Evolutionary conservation across 2,113 vertebrate species (phyloP).

Genomic region (Chrysemys picta): DNA sequence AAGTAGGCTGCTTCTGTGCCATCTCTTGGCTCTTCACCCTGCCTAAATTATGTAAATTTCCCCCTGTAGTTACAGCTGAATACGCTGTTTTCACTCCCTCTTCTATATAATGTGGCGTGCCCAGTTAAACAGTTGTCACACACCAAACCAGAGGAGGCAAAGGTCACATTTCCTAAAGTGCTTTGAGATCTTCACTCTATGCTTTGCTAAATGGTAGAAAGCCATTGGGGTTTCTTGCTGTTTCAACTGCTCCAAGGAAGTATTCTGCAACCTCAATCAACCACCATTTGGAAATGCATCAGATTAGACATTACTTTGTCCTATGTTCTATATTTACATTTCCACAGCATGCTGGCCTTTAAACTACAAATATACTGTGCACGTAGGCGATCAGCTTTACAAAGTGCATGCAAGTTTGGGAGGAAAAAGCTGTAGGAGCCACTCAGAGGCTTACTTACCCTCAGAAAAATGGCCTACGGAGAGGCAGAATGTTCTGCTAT

Average conservation of each 20-base stretch:
- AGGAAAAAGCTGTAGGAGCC: not conserved
- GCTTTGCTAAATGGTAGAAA: not conserved
- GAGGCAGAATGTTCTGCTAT: not conserved
- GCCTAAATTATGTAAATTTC: not conserved
- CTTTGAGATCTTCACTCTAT: not conserved
- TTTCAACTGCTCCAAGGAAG: fast-evolving
- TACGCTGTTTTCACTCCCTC: not conserved
- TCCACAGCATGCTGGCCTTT: not conserved
- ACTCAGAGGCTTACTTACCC: fast-evolving
- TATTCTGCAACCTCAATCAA: not conserved
- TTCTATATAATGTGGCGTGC: not conserved
- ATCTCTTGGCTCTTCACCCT: not conserved
- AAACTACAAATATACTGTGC: fast-evolving
- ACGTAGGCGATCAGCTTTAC: not conserved
- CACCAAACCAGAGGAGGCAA: not conserved
- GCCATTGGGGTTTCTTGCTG: not conserved
- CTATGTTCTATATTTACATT: not conserved
- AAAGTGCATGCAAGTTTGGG: fast-evolving
- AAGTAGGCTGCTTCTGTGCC: not conserved
- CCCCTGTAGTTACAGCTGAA: not conserved
- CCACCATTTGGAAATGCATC: not conserved
- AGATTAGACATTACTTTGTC: not conserved
- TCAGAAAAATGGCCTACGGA: not conserved
- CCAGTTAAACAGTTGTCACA: not conserved
- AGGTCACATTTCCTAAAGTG: not conserved